phyloP scores from a whole-genome alignment of 2,888 invertebrate species.

The Ariolimax columbianus region DNA sequence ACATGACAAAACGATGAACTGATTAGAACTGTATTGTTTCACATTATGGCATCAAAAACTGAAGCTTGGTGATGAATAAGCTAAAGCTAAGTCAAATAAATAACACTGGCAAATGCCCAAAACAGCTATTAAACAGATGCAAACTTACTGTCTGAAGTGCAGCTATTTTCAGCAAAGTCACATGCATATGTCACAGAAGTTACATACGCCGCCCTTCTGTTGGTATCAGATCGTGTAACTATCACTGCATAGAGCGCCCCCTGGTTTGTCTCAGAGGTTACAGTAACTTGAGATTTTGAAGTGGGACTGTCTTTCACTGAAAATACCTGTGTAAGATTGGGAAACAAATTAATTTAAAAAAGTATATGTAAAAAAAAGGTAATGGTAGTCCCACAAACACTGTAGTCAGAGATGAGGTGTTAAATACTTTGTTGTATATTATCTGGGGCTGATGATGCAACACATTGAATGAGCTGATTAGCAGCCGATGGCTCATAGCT shows the following conservation, averaged over 20 bases:
- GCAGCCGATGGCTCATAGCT: too few relatives aligned
- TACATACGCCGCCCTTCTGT: slow-evolving; percentile 82
- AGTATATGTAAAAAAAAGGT: too few relatives aligned
- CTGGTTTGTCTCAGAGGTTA: slow-evolving; percentile 68
- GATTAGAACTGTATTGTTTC: too few relatives aligned
- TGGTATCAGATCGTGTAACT: slow-evolving; percentile 57
- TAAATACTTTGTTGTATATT: too few relatives aligned
- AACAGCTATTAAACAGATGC: background rate
- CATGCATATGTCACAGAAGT: slow-evolving; percentile 86
- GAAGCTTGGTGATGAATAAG: background rate
- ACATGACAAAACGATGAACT: too few relatives aligned
- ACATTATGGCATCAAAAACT: background rate
- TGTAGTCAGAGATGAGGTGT: too few relatives aligned
- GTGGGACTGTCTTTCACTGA: slow-evolving; percentile 29
- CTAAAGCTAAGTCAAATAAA: too few relatives aligned
- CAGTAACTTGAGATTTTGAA: slow-evolving; percentile 57
- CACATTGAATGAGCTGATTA: too few relatives aligned
- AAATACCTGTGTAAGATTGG: slow-evolving; percentile 14
- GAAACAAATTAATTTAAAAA: background rate
- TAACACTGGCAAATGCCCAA: background rate
- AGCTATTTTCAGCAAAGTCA: slow-evolving; percentile 79
- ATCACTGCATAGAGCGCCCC: slow-evolving; percentile 73
- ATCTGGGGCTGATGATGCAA: too few relatives aligned
- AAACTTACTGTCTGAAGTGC: slow-evolving; percentile 63
- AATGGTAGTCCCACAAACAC: too few relatives aligned